These are phyloP conservation scores for Ataeniobius toweri DNA, from an alignment of 2,797 vertebrate species.

Conservation along the genomic window DNA sequence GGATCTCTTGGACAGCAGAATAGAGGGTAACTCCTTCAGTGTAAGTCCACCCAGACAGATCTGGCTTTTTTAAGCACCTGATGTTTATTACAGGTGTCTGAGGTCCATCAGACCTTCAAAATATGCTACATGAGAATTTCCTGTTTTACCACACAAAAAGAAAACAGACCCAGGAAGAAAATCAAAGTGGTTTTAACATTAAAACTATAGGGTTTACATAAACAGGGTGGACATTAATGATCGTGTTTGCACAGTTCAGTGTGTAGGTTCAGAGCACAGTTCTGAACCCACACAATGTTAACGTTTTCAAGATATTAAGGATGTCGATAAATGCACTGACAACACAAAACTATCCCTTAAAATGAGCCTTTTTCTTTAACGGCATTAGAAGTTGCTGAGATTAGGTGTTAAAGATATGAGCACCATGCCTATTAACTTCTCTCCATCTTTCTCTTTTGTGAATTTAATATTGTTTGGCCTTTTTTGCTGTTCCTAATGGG, in stretches of 20 bases:
- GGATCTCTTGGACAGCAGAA: no score
- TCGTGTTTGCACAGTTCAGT: no score
- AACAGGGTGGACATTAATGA: not conserved
- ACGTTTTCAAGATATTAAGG: not conserved
- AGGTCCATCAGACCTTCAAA: not conserved
- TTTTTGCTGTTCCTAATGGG: not conserved
- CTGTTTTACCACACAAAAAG: not conserved
- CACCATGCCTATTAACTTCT: not conserved
- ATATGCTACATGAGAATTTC: not conserved
- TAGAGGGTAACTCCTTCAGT: not conserved
- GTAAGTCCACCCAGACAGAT: not conserved
- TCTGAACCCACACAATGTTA: not conserved
- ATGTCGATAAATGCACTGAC: not conserved
- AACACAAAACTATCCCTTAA: not conserved
- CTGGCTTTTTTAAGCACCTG: not conserved
- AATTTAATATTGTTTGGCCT: not conserved
- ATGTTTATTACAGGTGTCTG: not conserved
- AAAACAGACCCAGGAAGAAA: not conserved
- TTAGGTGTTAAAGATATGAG: not conserved
- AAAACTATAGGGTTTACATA: not conserved
- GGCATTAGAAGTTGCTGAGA: not conserved
- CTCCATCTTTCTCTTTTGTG: not conserved
- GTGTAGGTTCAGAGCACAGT: not conserved
- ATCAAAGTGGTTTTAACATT: not conserved
- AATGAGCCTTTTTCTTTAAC: not conserved